phyloP scores from a whole-genome alignment of 2,797 vertebrate genomes.

The Macropodus opercularis region DNA sequence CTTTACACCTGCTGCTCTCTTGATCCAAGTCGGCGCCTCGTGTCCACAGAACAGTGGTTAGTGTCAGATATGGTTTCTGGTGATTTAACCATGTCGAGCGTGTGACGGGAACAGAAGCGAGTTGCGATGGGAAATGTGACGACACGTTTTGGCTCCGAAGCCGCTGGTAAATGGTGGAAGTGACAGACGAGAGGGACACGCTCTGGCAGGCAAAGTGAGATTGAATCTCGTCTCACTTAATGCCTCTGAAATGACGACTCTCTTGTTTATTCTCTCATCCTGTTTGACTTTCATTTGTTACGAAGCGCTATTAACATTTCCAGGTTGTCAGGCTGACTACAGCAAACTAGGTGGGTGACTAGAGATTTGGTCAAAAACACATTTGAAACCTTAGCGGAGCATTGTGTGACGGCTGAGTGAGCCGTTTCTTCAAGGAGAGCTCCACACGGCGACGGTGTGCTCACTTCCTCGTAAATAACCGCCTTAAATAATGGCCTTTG shows the following conservation, averaged over 20 bases:
- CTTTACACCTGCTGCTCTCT: constrained; percentile 3
- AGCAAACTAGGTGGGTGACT: not conserved
- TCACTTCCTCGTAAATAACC: not conserved
- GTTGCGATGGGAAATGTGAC: constrained; percentile 40
- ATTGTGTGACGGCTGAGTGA: not conserved
- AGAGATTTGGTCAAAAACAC: not conserved
- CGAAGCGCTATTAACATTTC: constrained; percentile 27
- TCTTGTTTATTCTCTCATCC: constrained; percentile 58
- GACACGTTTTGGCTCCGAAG: constrained; percentile 34
- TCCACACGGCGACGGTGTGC: not conserved
- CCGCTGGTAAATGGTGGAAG: constrained; percentile 50
- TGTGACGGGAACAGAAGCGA: constrained; percentile 33
- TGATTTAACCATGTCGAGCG: constrained; percentile 35
- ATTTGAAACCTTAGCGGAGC: constrained; percentile 1
- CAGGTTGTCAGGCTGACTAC: constrained; percentile 26
- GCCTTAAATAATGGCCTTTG: not conserved
- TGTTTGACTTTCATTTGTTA: constrained; percentile 58
- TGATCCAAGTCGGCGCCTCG: constrained; percentile 10
- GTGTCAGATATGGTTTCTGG: constrained; percentile 48
- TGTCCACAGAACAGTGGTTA: constrained; percentile 39
- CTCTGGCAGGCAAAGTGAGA: constrained; percentile 64
- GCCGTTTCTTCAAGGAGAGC: not conserved
- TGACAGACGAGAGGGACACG: constrained; percentile 66
- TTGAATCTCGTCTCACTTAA: constrained; percentile 71
- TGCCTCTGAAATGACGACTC: constrained; percentile 72